These are phyloP conservation scores for Leptodactylus fuscus DNA, from an alignment of 2,113 vertebrate genomes.

Conservation along the genomic window DNA sequence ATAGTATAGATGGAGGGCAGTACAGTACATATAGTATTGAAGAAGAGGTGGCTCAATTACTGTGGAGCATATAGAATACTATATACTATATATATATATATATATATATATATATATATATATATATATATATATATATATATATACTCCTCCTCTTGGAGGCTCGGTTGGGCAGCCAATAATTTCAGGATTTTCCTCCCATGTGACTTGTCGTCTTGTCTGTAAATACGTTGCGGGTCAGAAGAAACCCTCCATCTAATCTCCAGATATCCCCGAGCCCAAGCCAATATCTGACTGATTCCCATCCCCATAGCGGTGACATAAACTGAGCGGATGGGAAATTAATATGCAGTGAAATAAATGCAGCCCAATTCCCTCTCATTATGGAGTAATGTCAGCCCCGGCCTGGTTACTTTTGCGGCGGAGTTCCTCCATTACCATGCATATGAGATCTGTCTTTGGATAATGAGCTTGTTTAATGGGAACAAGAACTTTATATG, in stretches of 20 bases:
- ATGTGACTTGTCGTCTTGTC: background rate
- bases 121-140: too few relatives aligned
- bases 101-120: too few relatives aligned
- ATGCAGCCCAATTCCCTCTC: background rate
- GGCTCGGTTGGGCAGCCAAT: too few relatives aligned
- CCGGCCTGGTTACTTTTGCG: background rate
- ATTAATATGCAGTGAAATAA: background rate
- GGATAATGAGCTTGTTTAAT: conserved; percentile 14
- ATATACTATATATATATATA: too few relatives aligned
- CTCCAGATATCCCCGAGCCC: background rate
- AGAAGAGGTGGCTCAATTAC: too few relatives aligned
- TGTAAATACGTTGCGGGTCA: too few relatives aligned
- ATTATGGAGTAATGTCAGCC: background rate
- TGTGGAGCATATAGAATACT: too few relatives aligned
- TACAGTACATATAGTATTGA: too few relatives aligned
- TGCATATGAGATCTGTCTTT: conserved; percentile 15
- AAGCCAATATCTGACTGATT: background rate
- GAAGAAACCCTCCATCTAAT: background rate
- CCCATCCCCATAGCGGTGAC: background rate
- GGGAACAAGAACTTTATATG: background rate
- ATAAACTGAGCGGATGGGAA: background rate
- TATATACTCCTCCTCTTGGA: too few relatives aligned
- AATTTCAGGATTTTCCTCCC: background rate
- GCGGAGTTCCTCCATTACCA: background rate
- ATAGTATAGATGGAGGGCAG: too few relatives aligned